Evolutionary conservation across 2,113 vertebrate genomes (phyloP).

Genomic region (Bubo blakistoni): DNA sequence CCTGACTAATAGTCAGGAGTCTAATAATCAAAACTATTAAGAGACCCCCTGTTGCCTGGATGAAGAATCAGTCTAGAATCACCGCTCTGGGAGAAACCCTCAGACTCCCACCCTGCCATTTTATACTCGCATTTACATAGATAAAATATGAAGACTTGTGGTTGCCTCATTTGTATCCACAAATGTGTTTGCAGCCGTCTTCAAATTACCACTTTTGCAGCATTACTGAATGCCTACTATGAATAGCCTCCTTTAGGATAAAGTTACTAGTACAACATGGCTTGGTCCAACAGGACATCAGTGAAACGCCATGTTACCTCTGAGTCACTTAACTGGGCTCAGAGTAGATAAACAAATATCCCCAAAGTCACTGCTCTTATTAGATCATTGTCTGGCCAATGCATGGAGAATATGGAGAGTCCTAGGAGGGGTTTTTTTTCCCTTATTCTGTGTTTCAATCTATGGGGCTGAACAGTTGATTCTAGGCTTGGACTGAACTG

Average conservation of each 20-base stretch:
- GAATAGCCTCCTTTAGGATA: not conserved
- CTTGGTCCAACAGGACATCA: not conserved
- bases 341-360: constrained; percentile 17
- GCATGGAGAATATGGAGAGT: constrained; percentile 10
- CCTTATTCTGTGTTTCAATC: constrained; percentile 8
- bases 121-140: not conserved
- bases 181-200: not conserved
- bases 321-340: constrained; percentile 29
- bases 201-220: not conserved
- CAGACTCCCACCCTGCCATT: not conserved
- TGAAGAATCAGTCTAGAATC: not conserved
- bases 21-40: not conserved
- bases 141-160: not conserved
- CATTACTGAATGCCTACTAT: not conserved
- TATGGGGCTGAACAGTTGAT: constrained; percentile 20
- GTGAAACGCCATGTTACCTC: not conserved
- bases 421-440: not conserved
- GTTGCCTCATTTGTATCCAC: not conserved
- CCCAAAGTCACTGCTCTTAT: constrained; percentile 38
- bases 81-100: not conserved
- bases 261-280: not conserved
- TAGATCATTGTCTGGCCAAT: constrained; percentile 66
- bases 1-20: not conserved
- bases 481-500: constrained; percentile 40
- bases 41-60: accelerated